phyloP scores from a whole-genome alignment of 2,888 invertebrate genomes.

The Troides aeacus region DNA sequence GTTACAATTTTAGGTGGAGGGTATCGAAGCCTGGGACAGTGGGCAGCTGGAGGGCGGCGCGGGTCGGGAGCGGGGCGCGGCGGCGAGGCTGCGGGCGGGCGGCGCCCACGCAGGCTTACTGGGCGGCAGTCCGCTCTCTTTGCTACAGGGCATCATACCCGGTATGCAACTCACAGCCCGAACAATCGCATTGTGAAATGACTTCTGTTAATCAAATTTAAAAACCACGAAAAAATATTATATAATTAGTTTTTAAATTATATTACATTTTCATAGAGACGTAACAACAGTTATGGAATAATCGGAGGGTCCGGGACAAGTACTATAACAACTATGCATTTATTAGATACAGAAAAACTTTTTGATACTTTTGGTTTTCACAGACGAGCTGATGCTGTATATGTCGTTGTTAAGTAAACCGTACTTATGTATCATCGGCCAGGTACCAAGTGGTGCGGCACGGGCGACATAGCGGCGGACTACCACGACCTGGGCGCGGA shows the following conservation, averaged over 20 bases:
- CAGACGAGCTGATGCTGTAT: no score
- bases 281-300: no score
- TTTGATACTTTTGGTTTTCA: no score
- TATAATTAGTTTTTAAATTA: no score
- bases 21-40: constrained; percentile 56
- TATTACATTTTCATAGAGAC: no score
- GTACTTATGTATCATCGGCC: constrained; percentile 16
- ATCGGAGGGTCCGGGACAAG: no score
- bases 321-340: no score
- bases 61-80: constrained; percentile 43
- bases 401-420: no score
- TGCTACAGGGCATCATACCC: constrained; percentile 90
- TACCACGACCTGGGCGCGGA: constrained; percentile 92
- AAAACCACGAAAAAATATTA: no score
- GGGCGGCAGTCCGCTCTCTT: constrained; percentile 83
- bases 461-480: constrained; percentile 90
- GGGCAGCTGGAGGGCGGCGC: constrained; percentile 38
- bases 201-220: no score
- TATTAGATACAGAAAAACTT: no score
- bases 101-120: constrained; percentile 73
- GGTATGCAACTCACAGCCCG: constrained; percentile 69
- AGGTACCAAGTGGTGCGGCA: constrained; percentile 97
- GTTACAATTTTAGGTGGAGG: constrained; percentile 56
- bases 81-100: constrained; percentile 60
- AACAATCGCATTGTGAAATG: no score